Evolutionary conservation across 2,888 invertebrate species (phyloP).

Genomic region (Dryadula phaetusa): DNA sequence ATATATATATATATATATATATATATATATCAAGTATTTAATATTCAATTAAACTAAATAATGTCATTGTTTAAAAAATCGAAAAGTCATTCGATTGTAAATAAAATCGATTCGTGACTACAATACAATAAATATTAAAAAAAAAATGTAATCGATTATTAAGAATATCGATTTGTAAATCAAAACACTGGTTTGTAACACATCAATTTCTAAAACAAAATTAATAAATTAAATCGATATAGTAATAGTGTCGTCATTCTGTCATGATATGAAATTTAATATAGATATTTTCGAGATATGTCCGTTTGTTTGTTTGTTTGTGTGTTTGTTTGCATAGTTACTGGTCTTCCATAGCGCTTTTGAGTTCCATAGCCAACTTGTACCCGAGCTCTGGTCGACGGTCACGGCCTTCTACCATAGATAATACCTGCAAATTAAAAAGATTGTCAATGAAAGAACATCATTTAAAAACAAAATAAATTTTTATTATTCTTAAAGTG

Average conservation of each 20-base stretch:
- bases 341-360: slow-evolving; percentile 77
- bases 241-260: background rate
- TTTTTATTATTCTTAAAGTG: no score
- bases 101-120: no score
- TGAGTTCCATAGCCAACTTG: slow-evolving; percentile 93
- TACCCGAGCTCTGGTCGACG: slow-evolving; percentile 94
- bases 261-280: background rate
- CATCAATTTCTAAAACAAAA: background rate
- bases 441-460: no score
- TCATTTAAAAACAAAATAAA: no score
- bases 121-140: no score
- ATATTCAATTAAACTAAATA: no score
- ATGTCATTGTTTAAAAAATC: no score
- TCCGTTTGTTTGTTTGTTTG: background rate
- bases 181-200: background rate
- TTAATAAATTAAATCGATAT: background rate
- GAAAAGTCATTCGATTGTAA: no score
- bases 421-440: slow-evolving; percentile 86
- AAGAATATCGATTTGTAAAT: background rate
- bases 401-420: slow-evolving; percentile 95
- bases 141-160: background rate
- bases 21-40: no score
- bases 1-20: no score
- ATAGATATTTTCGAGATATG: slow-evolving; percentile 8
- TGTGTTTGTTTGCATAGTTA: slow-evolving; percentile 12